Evolutionary conservation across 2,888 invertebrate species (phyloP).

Genomic region (Tenodera sinensis): DNA sequence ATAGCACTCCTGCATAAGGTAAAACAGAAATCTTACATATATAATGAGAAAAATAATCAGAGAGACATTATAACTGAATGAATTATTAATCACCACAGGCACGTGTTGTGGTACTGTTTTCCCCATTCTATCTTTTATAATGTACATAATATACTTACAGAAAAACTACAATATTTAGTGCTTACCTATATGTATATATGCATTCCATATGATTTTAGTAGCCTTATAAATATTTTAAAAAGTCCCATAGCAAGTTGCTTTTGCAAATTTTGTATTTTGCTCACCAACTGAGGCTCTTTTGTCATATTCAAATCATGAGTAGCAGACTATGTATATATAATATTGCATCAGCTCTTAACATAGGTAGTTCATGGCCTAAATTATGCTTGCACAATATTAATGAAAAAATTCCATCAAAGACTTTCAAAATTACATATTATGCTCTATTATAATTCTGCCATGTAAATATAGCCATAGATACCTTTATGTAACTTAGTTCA

Average conservation of each 20-base stretch:
- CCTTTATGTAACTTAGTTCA: not conserved
- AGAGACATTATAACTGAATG: not conserved
- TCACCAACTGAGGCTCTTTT: not conserved
- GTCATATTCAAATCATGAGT: not conserved
- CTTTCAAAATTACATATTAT: not conserved
- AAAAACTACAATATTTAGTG: no score
- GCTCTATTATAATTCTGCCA: not conserved
- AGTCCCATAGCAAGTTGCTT: not conserved
- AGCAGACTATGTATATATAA: not conserved
- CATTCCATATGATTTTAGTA: not conserved
- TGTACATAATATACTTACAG: no score
- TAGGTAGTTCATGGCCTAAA: not conserved
- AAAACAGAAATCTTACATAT: not conserved
- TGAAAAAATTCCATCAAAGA: not conserved
- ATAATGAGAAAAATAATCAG: not conserved
- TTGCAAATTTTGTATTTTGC: not conserved
- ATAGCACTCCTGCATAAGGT: not conserved
- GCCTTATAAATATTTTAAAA: not conserved
- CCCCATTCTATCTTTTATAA: not conserved
- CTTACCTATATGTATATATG: no score
- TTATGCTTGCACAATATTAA: not conserved
- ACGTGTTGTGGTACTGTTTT: not conserved
- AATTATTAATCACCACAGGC: not conserved
- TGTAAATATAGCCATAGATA: not conserved
- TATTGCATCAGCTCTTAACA: not conserved